Conservation (phyloP, 2,888 invertebrate genomes). For the Watsonalla cultraria region DNA sequence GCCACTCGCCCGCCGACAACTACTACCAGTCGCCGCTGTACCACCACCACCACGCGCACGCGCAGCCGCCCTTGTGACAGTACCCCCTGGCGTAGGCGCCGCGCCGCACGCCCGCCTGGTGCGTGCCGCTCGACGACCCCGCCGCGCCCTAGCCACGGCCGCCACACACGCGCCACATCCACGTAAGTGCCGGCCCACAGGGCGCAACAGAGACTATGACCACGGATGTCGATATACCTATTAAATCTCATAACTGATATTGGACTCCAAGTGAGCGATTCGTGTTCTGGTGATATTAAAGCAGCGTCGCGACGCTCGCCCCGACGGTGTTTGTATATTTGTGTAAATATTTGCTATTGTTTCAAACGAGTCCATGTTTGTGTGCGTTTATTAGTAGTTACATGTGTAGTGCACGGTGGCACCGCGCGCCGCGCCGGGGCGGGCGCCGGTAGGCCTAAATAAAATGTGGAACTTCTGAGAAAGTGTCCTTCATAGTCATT, state of each 20-base stretch:
- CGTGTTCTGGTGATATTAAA: constrained; percentile 68
- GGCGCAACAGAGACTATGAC: constrained; percentile 11
- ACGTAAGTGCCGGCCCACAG: constrained; percentile 15
- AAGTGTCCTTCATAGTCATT: constrained; percentile 64
- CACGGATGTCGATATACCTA: constrained; percentile 12
- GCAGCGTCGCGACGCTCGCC: constrained; percentile 30
- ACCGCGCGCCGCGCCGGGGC: constrained; percentile 33
- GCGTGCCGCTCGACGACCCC: constrained; percentile 32
- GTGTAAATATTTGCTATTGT: constrained; percentile 66
- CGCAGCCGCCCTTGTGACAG: constrained; percentile 94
- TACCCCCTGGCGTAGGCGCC: constrained; percentile 90
- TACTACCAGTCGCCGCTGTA: constrained; percentile 92
- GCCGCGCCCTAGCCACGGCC: constrained; percentile 22
- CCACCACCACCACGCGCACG: constrained; percentile 81
- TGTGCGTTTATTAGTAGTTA: constrained; percentile 63
- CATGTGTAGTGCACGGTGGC: constrained; percentile 50
- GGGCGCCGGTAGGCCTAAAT: constrained; percentile 64
- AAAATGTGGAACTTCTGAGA: constrained; percentile 51
- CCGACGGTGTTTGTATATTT: constrained; percentile 45
- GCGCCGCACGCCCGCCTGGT: constrained; percentile 49
- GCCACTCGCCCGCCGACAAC: constrained; percentile 82
- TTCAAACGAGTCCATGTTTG: constrained; percentile 49
- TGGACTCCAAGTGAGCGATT: constrained; percentile 73
- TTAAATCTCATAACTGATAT: constrained; percentile 60
- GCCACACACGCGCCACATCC: constrained; percentile 1